phyloP scores from a whole-genome alignment of 2,888 invertebrate species.

The Allygus modestus region DNA sequence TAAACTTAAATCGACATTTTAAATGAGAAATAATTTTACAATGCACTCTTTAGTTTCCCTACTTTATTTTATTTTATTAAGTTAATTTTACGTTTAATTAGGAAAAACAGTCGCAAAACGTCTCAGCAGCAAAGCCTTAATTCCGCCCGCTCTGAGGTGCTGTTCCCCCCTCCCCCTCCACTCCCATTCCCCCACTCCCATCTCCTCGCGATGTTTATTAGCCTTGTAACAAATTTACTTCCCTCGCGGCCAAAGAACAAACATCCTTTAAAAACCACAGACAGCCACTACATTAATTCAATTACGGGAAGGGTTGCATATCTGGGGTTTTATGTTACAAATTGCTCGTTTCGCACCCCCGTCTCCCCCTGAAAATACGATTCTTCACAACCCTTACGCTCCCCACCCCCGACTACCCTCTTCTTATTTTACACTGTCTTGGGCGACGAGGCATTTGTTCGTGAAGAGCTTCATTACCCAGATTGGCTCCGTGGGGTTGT shows the following conservation, averaged over 20 bases:
- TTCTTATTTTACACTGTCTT: slow-evolving; percentile 46
- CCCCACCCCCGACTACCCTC: not conserved
- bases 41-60: too few species aligned
- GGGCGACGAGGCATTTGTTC: slow-evolving; percentile 42
- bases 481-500: not conserved
- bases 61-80: too few species aligned
- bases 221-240: slow-evolving; percentile 60
- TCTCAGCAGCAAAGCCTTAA: slow-evolving; percentile 2
- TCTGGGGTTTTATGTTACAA: slow-evolving; percentile 58
- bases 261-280: slow-evolving; percentile 56
- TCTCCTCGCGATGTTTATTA: slow-evolving; percentile 45
- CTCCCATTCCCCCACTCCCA: not conserved
- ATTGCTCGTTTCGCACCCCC: slow-evolving; percentile 53
- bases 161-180: not conserved
- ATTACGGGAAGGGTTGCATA: slow-evolving; percentile 56
- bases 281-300: slow-evolving; percentile 60
- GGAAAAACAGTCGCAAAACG: not conserved
- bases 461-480: slow-evolving; percentile 34
- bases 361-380: not conserved
- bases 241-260: slow-evolving; percentile 58
- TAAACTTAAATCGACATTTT: too few species aligned
- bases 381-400: slow-evolving; percentile 39
- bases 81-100: slow-evolving; percentile 19
- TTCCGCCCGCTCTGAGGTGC: not conserved
- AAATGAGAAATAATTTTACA: too few species aligned